Percentiles rank a stretch among this genome's conserved stretches.
phyloP scores from a whole-genome alignment of 2,888 invertebrate genomes.

The Xylocampa areola region DNA sequence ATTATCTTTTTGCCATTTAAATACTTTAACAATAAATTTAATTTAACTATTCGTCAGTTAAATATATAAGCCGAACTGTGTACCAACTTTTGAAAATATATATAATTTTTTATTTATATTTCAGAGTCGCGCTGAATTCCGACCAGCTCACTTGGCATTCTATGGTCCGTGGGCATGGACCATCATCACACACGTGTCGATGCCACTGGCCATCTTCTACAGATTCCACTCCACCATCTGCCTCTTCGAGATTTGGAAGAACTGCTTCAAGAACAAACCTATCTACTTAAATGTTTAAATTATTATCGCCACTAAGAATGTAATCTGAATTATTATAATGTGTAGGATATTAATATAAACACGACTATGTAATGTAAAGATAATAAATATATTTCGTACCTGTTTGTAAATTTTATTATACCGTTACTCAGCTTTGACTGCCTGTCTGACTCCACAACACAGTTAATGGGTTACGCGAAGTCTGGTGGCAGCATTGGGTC shows the following conservation, averaged over 20 bases:
- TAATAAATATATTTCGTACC: no score
- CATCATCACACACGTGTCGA: conserved; percentile 96
- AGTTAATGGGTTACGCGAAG: no score
- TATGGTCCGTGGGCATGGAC: conserved; percentile 97
- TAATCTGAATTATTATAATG: neutral
- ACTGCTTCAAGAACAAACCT: conserved; percentile 93
- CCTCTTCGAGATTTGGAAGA: conserved; percentile 97
- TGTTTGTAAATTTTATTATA: no score
- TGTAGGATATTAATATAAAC: neutral
- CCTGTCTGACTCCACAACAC: no score
- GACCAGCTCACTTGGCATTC: conserved; percentile 94
- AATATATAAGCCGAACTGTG: no score
- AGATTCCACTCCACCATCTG: conserved; percentile 97
- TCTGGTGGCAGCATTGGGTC: no score
- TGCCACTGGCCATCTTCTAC: conserved; percentile 97
- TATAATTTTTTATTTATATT: conserved; percentile 23
- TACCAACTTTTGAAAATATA: neutral
- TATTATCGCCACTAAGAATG: neutral
- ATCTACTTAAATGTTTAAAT: conserved; percentile 83
- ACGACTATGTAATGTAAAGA: no score
- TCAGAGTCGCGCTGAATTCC: conserved; percentile 94
- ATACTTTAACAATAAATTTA: no score
- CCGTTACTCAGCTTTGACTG: no score
- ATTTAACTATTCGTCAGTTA: no score
- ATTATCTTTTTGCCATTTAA: no score